phyloP scores from a whole-genome alignment of 2,797 vertebrate genomes.

The Leptoclinus maculatus region DNA sequence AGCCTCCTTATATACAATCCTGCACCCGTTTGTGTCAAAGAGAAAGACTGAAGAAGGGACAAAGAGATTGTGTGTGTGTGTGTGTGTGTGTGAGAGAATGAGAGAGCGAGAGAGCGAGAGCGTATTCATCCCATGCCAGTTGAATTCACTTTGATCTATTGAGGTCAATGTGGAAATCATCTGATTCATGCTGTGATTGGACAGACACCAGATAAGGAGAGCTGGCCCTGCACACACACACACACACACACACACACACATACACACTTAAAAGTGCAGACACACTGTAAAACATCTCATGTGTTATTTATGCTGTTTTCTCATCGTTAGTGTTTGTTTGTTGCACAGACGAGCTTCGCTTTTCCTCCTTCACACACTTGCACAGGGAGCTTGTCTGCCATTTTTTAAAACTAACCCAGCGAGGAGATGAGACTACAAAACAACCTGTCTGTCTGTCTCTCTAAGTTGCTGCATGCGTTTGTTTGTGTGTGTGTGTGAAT shows the following conservation, averaged over 20 bases:
- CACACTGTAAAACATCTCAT: slow-evolving; percentile 12
- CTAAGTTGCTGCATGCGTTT: not conserved
- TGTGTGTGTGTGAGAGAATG: slow-evolving; percentile 7
- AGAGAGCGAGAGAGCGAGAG: not conserved
- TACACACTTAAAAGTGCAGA: not conserved
- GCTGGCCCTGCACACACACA: not conserved
- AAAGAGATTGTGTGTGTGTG: slow-evolving; percentile 33
- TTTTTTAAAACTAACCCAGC: not conserved
- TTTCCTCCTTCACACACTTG: not conserved
- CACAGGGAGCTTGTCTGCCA: not conserved
- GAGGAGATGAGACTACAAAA: not conserved
- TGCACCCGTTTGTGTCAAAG: slow-evolving; percentile 37
- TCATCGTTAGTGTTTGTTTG: slow-evolving; percentile 30
- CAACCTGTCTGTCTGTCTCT: not conserved
- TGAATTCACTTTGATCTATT: slow-evolving; percentile 84
- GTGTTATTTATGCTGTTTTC: slow-evolving; percentile 47
- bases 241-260: not conserved
- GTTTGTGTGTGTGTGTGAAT: not conserved
- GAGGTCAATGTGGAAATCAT: slow-evolving; percentile 78
- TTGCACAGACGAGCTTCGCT: slow-evolving; percentile 1
- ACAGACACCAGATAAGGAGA: slow-evolving; percentile 60
- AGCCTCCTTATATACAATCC: slow-evolving; percentile 40
- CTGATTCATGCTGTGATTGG: slow-evolving; percentile 71
- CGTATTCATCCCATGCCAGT: slow-evolving; percentile 62
- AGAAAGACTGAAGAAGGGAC: slow-evolving; percentile 28